phyloP scores from a whole-genome alignment of 92 coral and sea anemone genomes.

The Palythoa heliodiscus region DNA sequence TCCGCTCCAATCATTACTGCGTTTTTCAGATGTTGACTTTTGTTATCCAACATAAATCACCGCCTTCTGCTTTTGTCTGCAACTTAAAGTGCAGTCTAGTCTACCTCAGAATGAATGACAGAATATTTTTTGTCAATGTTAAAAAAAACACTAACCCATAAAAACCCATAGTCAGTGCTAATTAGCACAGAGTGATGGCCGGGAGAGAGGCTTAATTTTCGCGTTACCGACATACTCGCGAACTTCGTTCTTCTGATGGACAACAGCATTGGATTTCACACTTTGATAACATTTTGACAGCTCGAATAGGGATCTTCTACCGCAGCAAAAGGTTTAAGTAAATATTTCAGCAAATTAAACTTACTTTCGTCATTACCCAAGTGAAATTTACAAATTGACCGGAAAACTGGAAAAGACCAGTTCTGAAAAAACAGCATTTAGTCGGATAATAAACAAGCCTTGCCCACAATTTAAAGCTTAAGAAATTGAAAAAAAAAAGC shows the following conservation, averaged over 20 bases:
- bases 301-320: not conserved
- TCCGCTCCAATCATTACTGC: constrained; percentile 12
- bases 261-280: constrained; percentile 10
- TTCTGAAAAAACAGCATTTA: no score
- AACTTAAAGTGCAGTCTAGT: not conserved
- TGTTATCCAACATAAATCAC: constrained; percentile 25
- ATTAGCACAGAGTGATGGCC: not conserved
- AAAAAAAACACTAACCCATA: not conserved
- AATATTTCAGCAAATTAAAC: constrained; percentile 36
- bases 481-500: no score
- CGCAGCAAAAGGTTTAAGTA: constrained; percentile 6
- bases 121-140: not conserved
- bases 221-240: not conserved
- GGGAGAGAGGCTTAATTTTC: not conserved
- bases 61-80: constrained; percentile 23
- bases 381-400: constrained; percentile 31
- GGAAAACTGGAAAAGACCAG: not conserved
- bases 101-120: constrained; percentile 32
- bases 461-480: no score
- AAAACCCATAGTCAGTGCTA: not conserved
- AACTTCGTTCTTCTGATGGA: not conserved
- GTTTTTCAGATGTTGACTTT: constrained; percentile 32
- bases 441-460: no score
- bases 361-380: constrained; percentile 22
- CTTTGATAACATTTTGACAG: constrained; percentile 43